Conservation (phyloP, 92 coral and sea anemone species). For the Epizoanthus illoricatus region DNA sequence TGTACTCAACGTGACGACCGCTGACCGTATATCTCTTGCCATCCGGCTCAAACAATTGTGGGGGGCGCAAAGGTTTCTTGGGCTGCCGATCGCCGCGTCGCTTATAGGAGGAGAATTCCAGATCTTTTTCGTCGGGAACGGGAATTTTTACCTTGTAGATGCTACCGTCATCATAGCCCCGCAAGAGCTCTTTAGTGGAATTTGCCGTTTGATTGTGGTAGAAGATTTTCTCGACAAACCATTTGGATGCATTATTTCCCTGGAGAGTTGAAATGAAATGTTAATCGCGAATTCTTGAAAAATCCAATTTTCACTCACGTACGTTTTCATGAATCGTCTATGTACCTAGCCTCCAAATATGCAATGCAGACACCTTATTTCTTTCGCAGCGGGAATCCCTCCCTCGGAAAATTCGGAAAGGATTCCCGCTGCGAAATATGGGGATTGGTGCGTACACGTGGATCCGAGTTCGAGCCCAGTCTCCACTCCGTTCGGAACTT, state of each 20-base stretch:
- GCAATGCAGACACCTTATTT: too few species aligned
- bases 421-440: too few species aligned
- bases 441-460: too few species aligned
- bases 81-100: slow-evolving; percentile 68
- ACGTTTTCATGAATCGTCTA: too few species aligned
- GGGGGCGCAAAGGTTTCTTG: slow-evolving; percentile 65
- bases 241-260: slow-evolving; percentile 65
- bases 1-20: slow-evolving; percentile 71
- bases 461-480: too few species aligned
- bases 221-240: slow-evolving; percentile 62
- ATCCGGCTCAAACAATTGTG: slow-evolving; percentile 84
- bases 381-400: too few species aligned
- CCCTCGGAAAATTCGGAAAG: too few species aligned
- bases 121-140: slow-evolving; percentile 51
- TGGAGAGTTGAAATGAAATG: slow-evolving; percentile 12
- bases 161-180: slow-evolving; percentile 45
- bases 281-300: background rate
- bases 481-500: too few species aligned
- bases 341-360: too few species aligned
- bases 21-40: slow-evolving; percentile 74
- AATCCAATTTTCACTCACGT: too few species aligned
- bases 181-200: slow-evolving; percentile 60
- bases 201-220: slow-evolving; percentile 57
- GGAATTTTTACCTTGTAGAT: slow-evolving; percentile 53
- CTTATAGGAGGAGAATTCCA: slow-evolving; percentile 58